phyloP scores from a whole-genome alignment of 2,888 invertebrate species.

The Diloba caeruleocephala region DNA sequence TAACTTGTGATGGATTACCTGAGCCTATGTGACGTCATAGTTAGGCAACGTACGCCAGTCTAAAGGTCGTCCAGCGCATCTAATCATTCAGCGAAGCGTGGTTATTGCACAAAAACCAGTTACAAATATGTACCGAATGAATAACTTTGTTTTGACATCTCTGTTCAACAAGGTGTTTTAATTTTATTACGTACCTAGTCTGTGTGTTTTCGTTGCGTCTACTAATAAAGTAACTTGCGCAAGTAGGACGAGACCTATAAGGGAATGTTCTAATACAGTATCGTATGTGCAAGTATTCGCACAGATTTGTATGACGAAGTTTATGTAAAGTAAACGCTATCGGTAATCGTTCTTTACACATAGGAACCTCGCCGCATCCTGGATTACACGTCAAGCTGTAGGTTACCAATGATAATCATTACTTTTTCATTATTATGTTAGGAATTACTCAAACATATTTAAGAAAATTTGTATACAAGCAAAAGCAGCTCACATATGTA shows the following conservation, averaged over 20 bases:
- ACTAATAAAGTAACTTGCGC: conserved; percentile 28
- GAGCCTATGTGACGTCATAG: conserved; percentile 54
- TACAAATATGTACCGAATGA: conserved; percentile 52
- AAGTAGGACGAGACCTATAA: conserved; percentile 35
- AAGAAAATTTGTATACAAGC: too few relatives aligned
- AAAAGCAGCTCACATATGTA: too few relatives aligned
- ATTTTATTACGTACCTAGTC: conserved; percentile 43
- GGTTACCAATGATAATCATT: too few relatives aligned
- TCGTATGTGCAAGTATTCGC: conserved; percentile 4
- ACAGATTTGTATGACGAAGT: conserved; percentile 23
- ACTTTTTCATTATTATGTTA: too few relatives aligned
- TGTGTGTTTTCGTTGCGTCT: conserved; percentile 7
- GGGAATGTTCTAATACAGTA: conserved; percentile 20
- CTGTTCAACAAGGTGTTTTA: conserved; percentile 48
- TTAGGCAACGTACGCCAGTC: conserved; percentile 47
- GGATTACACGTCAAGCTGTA: too few relatives aligned
- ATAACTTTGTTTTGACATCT: conserved; percentile 48
- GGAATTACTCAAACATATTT: too few relatives aligned
- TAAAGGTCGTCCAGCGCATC: conserved; percentile 74
- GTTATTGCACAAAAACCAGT: conserved; percentile 66
- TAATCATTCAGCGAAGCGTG: conserved; percentile 73
- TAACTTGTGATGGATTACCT: conserved; percentile 58
- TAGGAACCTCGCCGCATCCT: too few relatives aligned
- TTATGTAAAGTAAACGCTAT: too few relatives aligned
- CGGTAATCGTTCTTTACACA: too few relatives aligned